Evolutionary conservation across 2,888 invertebrate genomes (phyloP).

Genomic region (Patella depressa): DNA sequence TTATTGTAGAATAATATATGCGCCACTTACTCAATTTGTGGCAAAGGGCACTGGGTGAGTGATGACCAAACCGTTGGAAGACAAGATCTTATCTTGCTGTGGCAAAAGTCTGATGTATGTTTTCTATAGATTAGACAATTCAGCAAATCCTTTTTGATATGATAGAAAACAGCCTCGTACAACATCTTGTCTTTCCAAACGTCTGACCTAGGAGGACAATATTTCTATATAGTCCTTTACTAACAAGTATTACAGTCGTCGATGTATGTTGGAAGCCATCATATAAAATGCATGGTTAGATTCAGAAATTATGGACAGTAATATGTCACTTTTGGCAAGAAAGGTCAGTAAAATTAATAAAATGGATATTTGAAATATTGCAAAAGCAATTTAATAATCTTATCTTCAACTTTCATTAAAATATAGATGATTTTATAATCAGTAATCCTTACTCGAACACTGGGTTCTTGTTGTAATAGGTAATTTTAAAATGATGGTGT

Average conservation of each 20-base stretch:
- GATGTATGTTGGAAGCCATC: neutral
- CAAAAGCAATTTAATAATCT: no score
- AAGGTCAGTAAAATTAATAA: neutral
- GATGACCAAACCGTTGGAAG: neutral
- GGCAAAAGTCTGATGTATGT: neutral
- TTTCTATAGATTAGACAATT: neutral
- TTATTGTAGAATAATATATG: no score
- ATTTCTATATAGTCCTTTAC: neutral
- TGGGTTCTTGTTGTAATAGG: neutral
- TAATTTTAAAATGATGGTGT: neutral
- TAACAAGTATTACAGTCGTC: neutral
- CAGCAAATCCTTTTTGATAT: neutral
- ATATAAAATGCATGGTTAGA: neutral
- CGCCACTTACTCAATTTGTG: no score
- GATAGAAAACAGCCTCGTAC: neutral
- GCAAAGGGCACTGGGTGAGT: neutral
- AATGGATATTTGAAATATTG: no score
- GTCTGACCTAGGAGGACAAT: no score
- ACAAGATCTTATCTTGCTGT: neutral
- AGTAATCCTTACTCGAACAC: neutral
- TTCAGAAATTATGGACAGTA: neutral
- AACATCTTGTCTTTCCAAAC: no score
- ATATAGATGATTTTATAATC: neutral
- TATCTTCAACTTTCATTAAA: no score
- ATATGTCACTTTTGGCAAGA: neutral